Percentiles rank a stretch among this genome's conserved stretches.
phyloP scores from a whole-genome alignment of 2,797 vertebrate species.

The Crocidura indochinensis region DNA sequence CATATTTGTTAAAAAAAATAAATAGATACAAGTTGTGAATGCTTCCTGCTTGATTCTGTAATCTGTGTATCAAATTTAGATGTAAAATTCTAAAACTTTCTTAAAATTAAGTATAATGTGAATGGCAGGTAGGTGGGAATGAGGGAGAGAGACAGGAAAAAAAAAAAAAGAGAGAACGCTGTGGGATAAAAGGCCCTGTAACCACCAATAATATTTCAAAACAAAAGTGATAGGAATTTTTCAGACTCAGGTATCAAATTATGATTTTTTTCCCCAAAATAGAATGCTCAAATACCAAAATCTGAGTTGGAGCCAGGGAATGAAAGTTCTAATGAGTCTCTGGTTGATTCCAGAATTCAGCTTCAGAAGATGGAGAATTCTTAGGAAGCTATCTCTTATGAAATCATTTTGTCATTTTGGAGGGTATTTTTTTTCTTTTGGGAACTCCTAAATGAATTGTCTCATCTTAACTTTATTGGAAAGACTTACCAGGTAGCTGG shows the following conservation, averaged over 20 bases:
- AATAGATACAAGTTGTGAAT: slow-evolving; percentile 53
- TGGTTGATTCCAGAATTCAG: neutral
- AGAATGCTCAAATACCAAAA: slow-evolving; percentile 40
- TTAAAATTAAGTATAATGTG: slow-evolving; percentile 49
- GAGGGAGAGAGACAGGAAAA: too few species aligned
- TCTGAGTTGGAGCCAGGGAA: neutral
- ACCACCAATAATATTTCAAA: neutral
- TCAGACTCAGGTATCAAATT: slow-evolving; percentile 8
- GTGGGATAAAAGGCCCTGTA: neutral
- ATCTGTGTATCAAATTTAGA: slow-evolving; percentile 39
- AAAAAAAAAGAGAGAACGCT: slow-evolving; percentile 34
- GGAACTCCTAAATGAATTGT: too few species aligned
- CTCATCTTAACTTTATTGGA: neutral
- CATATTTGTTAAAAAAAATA: slow-evolving; percentile 54
- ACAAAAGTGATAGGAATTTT: neutral
- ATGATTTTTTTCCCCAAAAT: neutral
- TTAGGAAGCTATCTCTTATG: neutral
- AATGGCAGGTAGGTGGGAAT: neutral
- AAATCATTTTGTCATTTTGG: neutral
- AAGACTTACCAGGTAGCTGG: neutral
- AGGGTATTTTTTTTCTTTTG: too few species aligned
- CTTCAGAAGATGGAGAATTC: neutral
- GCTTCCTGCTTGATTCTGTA: slow-evolving; percentile 20
- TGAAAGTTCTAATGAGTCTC: neutral
- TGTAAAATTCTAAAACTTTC: neutral